Base-by-base conservation (phyloP, 2,113 vertebrate genomes). In the Bostrychus sinensis region DNA sequence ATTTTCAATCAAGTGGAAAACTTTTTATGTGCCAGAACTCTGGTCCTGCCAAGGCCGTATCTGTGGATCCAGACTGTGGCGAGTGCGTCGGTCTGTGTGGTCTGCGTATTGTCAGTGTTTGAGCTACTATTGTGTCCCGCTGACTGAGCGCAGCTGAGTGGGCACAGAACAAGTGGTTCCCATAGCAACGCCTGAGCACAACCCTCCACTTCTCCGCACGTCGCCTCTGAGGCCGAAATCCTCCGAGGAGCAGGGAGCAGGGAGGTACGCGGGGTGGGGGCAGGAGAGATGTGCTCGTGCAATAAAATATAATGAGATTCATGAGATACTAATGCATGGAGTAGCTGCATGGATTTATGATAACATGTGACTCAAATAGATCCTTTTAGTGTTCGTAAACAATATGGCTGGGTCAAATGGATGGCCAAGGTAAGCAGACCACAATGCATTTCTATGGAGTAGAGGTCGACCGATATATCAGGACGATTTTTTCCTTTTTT, bases 151-250 rank as follows among this genome's bases (percentile, higher is more conserved):
- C 77, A 79, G 78, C 74, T 79, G 83, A 88, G 89, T 86, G 86
- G 88, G 88, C 76, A 84, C 59, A 25, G 80, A 83, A 78, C 19
- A 72, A 88, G 66, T 77, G 2, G 89, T 90, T 91, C 83, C 90
- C 85, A 30, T 91, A 90, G 90, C 89, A 91, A 91, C 89, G 78
- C 72, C 69, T 34, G 66, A 85, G 78, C 72, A 63, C 62, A 22
- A 72, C 74, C 70, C 80, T 77, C 66, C 73, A 25, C 41, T 48
- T 83, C 72, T 75, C 70, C 8, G 50, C n/a, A n/a, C n/a, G n/a
- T n/a, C n/a, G n/a, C n/a, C 78, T 82, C 84, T 72, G 74, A 69
- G 65, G 70, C 66, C 42, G 69, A 82, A 87, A 86, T 88, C 81
- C 83, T 86, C 23, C 57, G 81, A 83, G 83, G 64, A 43, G 65